Conservation (phyloP, 1,140 invertebrate species). For the Neotoxoptera formosana region DNA sequence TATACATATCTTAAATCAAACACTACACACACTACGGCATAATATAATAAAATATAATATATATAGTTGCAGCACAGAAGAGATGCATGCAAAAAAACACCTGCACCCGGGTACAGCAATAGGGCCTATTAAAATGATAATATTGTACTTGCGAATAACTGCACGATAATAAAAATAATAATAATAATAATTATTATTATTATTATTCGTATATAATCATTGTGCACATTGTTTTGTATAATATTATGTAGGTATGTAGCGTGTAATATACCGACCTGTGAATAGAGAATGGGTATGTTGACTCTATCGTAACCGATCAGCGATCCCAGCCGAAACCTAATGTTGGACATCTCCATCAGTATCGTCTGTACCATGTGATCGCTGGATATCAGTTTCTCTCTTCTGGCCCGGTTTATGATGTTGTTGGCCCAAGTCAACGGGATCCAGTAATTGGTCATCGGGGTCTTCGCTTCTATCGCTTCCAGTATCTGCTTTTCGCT, state of each 20-base stretch:
- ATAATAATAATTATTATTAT: too few relatives aligned
- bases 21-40: not conserved
- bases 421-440: constrained; percentile 90
- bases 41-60: too few relatives aligned
- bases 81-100: constrained; percentile 26
- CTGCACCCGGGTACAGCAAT: not conserved
- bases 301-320: constrained; percentile 95
- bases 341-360: constrained; percentile 82
- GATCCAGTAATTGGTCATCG: constrained; percentile 94
- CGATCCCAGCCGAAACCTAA: constrained; percentile 78
- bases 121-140: not conserved
- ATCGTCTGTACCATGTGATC: constrained; percentile 89
- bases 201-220: not conserved
- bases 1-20: not conserved
- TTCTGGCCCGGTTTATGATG: constrained; percentile 84
- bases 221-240: not conserved
- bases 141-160: not conserved
- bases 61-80: not conserved
- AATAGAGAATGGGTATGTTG: constrained; percentile 96
- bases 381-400: constrained; percentile 80
- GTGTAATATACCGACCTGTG: constrained; percentile 77
- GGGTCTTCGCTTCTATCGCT: constrained; percentile 80
- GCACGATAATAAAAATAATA: too few relatives aligned
- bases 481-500: constrained; percentile 90
- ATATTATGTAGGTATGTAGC: not conserved